phyloP scores from a whole-genome alignment of 2,797 vertebrate genomes.

The Champsocephalus gunnari region DNA sequence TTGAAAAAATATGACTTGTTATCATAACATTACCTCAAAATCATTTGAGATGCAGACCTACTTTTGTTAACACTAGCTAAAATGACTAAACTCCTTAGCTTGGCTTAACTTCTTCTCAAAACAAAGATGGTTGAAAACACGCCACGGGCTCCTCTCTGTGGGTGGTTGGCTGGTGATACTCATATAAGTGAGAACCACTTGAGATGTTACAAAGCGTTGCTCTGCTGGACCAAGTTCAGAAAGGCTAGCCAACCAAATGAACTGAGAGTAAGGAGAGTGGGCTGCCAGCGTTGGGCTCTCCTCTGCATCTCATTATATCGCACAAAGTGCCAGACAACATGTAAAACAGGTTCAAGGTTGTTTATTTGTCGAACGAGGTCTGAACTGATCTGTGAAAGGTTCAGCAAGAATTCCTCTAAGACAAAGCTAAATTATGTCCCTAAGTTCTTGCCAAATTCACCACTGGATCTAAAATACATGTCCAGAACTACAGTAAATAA shows the following conservation, averaged over 20 bases:
- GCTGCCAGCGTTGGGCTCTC: slow-evolving; percentile 37
- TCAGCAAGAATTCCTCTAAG: slow-evolving; percentile 39
- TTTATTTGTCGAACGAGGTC: background rate
- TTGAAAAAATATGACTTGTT: background rate
- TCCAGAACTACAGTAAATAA: background rate
- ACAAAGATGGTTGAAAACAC: slow-evolving; percentile 9
- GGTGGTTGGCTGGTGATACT: slow-evolving; percentile 59
- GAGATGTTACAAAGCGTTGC: slow-evolving; percentile 47
- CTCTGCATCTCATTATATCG: slow-evolving; percentile 63
- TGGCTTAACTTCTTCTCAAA: slow-evolving; percentile 25
- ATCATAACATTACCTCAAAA: slow-evolving; percentile 14
- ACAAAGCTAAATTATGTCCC: slow-evolving; percentile 26
- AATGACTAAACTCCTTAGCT: slow-evolving; percentile 13
- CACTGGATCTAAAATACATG: background rate
- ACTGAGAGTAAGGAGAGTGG: slow-evolving; percentile 27
- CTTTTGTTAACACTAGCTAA: slow-evolving; percentile 30
- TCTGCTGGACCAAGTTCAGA: slow-evolving; percentile 58
- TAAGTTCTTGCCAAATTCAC: background rate
- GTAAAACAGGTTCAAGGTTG: slow-evolving; percentile 25
- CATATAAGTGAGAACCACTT: slow-evolving; percentile 54
- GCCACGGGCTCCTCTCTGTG: slow-evolving; percentile 46
- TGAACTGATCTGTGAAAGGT: slow-evolving; percentile 40
- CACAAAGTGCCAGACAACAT: slow-evolving; percentile 41
- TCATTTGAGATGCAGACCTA: slow-evolving; percentile 18
- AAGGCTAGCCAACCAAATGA: slow-evolving; percentile 41